Conservation (phyloP, 2,113 vertebrate genomes). For the Copsychus sechellarum region DNA sequence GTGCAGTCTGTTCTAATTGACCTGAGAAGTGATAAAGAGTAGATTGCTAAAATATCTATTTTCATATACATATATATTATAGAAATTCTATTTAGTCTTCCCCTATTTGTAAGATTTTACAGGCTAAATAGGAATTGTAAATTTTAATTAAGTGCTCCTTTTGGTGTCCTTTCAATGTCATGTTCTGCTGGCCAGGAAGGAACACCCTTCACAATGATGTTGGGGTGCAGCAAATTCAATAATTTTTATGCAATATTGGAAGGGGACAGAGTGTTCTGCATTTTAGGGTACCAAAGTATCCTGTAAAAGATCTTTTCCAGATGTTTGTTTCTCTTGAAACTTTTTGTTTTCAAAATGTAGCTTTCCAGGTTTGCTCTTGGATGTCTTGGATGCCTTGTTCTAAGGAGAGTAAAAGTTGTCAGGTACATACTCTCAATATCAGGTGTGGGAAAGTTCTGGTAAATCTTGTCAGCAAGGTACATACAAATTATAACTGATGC, state of each 20-base stretch:
- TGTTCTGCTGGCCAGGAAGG: not conserved
- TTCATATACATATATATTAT: not conserved
- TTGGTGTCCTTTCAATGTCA: not conserved
- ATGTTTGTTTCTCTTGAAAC: not conserved
- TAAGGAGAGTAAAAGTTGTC: not conserved
- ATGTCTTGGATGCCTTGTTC: not conserved
- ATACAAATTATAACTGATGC: not conserved
- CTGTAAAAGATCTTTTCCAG: not conserved
- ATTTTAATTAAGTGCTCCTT: not conserved
- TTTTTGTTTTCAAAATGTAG: not conserved
- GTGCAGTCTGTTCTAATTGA: not conserved
- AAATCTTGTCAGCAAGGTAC: not conserved
- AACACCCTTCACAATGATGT: fast-evolving
- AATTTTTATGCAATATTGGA: not conserved
- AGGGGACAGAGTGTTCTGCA: not conserved
- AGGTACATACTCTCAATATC: not conserved
- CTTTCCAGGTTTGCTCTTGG: not conserved
- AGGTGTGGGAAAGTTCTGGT: not conserved
- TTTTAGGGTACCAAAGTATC: not conserved
- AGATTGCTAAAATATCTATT: not conserved
- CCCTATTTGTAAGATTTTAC: not conserved
- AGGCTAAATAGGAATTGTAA: not conserved
- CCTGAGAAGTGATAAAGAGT: not conserved
- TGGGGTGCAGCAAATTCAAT: not conserved
- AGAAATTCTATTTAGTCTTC: not conserved